Conservation (phyloP, 1,140 invertebrate genomes). For the Orius insidiosus region DNA sequence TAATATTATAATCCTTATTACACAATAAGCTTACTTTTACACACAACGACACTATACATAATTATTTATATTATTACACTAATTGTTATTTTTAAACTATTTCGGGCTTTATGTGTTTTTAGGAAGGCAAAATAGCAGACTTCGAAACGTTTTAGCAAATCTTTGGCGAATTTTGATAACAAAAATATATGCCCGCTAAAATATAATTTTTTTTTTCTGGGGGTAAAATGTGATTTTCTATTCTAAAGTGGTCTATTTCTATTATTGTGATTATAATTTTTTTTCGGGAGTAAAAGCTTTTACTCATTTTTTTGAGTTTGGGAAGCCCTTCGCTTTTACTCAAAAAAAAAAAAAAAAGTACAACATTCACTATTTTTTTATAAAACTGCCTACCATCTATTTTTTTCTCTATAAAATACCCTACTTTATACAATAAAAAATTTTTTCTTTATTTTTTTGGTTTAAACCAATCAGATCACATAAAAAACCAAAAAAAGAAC, state of each 20-base stretch:
- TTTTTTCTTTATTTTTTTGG: too few relatives aligned
- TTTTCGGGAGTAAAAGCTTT: too few relatives aligned
- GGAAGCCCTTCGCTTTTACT: too few relatives aligned
- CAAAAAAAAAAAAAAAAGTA: not conserved
- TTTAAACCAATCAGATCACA: too few relatives aligned
- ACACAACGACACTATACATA: conserved; percentile 13
- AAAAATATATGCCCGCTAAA: too few relatives aligned
- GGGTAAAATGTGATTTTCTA: too few relatives aligned
- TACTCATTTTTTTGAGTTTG: too few relatives aligned
- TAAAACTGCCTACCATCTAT: conserved; percentile 2
- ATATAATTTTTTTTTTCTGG: too few relatives aligned
- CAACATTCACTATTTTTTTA: conserved; percentile 7
- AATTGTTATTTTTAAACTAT: conserved; percentile 4
- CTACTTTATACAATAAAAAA: conserved; percentile 5
- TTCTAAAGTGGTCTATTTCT: too few relatives aligned
- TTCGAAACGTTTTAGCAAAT: not conserved
- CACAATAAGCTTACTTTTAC: conserved; percentile 13
- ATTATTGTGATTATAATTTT: too few relatives aligned
- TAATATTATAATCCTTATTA: conserved; percentile 10
- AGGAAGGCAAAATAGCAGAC: conserved; percentile 1
- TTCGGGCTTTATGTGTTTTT: conserved; percentile 5
- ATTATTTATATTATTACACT: conserved; percentile 16
- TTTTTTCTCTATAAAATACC: conserved; percentile 12
- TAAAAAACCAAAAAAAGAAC: too few relatives aligned
- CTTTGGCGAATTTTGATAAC: too few relatives aligned